phyloP scores from a whole-genome alignment of 2,113 vertebrate species.

The Anoura caudifer region DNA sequence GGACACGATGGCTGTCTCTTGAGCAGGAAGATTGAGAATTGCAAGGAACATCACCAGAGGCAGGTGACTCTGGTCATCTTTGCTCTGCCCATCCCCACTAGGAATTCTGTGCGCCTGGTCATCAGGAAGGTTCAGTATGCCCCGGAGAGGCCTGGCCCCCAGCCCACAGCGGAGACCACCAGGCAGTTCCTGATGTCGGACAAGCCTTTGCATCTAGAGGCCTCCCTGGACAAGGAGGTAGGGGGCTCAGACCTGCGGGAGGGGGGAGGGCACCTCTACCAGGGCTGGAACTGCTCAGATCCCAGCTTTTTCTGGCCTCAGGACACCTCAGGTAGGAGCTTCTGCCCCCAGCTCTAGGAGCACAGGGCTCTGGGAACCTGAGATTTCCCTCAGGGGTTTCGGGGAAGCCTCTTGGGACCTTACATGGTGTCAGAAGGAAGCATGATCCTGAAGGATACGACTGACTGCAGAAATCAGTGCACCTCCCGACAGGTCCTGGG shows the following conservation, averaged over 20 bases:
- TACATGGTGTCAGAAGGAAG: neutral
- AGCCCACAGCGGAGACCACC: constrained; percentile 95
- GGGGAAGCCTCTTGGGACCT: neutral
- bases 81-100: constrained; percentile 49
- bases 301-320: neutral
- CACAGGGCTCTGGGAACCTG: neutral
- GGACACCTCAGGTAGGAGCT: neutral
- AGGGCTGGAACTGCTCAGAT: neutral
- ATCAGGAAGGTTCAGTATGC: constrained; percentile 97
- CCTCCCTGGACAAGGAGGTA: constrained; percentile 96
- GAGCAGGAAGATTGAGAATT: neutral
- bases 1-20: neutral
- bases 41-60: neutral
- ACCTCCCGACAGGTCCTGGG: neutral
- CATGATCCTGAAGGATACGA: neutral
- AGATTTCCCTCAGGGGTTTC: neutral
- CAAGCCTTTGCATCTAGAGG: constrained; percentile 94
- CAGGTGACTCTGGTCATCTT: neutral
- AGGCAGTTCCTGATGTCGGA: constrained; percentile 97
- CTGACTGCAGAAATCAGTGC: neutral
- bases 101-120: constrained; percentile 94
- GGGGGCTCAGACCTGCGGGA: neutral
- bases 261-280: neutral
- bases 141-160: constrained; percentile 91
- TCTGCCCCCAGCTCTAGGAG: neutral